Evolutionary conservation across 2,797 vertebrate genomes (phyloP).

Genomic region (Fistularia commersonii): DNA sequence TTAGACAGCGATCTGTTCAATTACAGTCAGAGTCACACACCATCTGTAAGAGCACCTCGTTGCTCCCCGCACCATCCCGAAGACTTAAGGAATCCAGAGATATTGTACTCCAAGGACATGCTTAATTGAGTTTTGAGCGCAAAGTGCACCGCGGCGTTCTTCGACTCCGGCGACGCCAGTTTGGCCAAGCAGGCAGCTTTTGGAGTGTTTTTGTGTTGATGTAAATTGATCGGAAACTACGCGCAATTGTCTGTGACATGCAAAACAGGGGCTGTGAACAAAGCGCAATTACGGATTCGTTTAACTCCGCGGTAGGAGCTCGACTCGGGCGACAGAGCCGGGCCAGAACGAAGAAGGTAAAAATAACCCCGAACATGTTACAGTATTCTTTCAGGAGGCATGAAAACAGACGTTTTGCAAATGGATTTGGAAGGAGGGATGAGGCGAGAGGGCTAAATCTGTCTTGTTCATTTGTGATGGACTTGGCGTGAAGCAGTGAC

Average conservation of each 20-base stretch:
- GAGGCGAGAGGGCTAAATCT: conserved; percentile 65
- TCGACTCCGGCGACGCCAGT: conserved; percentile 31
- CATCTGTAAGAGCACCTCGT: conserved; percentile 71
- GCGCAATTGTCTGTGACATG: conserved; percentile 46
- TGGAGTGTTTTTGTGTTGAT: conserved; percentile 28
- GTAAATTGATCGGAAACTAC: conserved; percentile 54
- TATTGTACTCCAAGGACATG: conserved; percentile 65
- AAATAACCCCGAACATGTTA: conserved; percentile 55
- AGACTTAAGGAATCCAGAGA: conserved; percentile 62
- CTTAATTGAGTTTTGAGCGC: conserved; percentile 62
- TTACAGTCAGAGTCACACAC: conserved; percentile 67
- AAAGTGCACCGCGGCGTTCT: conserved; percentile 50
- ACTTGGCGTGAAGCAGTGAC: conserved; percentile 73
- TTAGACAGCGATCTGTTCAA: conserved; percentile 75
- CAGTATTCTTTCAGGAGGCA: conserved; percentile 60
- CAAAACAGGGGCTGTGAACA: conserved; percentile 35
- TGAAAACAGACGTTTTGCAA: conserved; percentile 64
- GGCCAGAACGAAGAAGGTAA: conserved; percentile 46
- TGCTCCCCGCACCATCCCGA: conserved; percentile 46
- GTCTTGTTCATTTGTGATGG: conserved; percentile 69
- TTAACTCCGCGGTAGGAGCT: conserved; percentile 38
- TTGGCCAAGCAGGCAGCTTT: conserved; percentile 27
- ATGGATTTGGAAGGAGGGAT: conserved; percentile 65
- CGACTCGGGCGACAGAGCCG: conserved; percentile 32
- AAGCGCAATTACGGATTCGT: conserved; percentile 43